A percentile compares a stretch with the other conserved stretches of the same genome.
These are phyloP conservation scores for Brachionus plicatilis DNA, from an alignment of 1,140 invertebrate species.

Conservation along the genomic window DNA sequence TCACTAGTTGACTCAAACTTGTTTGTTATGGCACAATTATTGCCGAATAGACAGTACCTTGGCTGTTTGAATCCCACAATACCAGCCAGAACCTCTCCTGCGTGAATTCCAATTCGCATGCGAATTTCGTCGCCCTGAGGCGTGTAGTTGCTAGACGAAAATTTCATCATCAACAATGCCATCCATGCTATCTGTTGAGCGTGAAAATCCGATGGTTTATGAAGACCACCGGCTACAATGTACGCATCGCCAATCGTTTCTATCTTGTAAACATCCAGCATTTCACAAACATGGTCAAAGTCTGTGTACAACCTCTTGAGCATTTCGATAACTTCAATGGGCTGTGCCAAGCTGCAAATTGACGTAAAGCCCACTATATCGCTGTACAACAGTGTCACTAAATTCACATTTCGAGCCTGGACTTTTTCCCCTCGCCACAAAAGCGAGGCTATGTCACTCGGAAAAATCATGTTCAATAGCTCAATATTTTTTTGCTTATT, in stretches of 20 bases:
- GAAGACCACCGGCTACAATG: constrained; percentile 53
- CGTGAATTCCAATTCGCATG: constrained; percentile 92
- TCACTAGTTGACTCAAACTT: constrained; percentile 35
- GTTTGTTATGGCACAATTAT: constrained; percentile 22
- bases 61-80: constrained; percentile 94
- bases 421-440: constrained; percentile 82
- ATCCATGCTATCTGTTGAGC: constrained; percentile 92
- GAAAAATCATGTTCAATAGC: constrained; percentile 85
- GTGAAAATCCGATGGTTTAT: constrained; percentile 72
- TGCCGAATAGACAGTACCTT: constrained; percentile 88
- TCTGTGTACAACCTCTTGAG: constrained; percentile 82
- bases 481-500: constrained; percentile 91
- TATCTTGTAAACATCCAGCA: constrained; percentile 57
- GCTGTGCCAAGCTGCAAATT: constrained; percentile 56
- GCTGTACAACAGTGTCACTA: constrained; percentile 87
- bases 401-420: constrained; percentile 80
- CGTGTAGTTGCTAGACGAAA: constrained; percentile 74
- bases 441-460: constrained; percentile 81
- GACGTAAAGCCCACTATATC: constrained; percentile 93
- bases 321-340: constrained; percentile 73
- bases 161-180: constrained; percentile 82
- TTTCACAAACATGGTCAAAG: constrained; percentile 81
- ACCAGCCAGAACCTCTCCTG: constrained; percentile 88
- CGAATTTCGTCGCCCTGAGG: constrained; percentile 82
- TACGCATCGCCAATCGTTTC: constrained; percentile 56